Evolutionary conservation across 2,797 vertebrate species (phyloP).

Genomic region (Lerista edwardsae): DNA sequence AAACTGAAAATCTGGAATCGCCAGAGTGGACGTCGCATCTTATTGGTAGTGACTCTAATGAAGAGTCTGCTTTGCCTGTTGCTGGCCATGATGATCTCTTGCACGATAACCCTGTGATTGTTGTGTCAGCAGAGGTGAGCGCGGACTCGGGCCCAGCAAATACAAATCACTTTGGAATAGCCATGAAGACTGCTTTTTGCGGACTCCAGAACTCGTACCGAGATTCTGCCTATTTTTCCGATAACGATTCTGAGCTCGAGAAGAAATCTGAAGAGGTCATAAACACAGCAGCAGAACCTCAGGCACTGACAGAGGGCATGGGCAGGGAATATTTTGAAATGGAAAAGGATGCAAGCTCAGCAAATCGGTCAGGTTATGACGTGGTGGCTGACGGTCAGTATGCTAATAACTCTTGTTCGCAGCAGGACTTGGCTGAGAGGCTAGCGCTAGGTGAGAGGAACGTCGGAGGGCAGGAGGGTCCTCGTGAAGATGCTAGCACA

Average conservation of each 20-base stretch:
- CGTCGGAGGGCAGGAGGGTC: constrained; percentile 2
- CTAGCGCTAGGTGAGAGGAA: constrained; percentile 23
- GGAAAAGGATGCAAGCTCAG: constrained; percentile 7
- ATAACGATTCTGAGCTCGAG: constrained; percentile 94
- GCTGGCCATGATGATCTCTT: constrained; percentile 34
- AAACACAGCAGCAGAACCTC: constrained; percentile 50
- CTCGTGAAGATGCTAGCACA: constrained; percentile 52
- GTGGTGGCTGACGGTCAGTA: constrained; percentile 10
- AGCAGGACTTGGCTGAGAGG: constrained; percentile 35
- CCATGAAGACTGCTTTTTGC: constrained; percentile 69
- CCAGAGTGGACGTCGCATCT: constrained; percentile 95
- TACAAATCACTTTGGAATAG: constrained; percentile 68
- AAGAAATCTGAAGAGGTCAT: constrained; percentile 84
- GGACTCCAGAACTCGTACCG: constrained; percentile 84
- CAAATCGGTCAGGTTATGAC: constrained; percentile 42
- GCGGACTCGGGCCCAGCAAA: constrained; percentile 65
- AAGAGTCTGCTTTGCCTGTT: constrained; percentile 66
- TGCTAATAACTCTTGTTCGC: background rate
- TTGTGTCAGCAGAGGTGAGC: constrained; percentile 85
- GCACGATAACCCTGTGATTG: constrained; percentile 83
- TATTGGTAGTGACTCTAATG: constrained; percentile 73
- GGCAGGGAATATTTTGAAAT: constrained; percentile 36
- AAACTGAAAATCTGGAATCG: constrained; percentile 98
- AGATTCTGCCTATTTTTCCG: constrained; percentile 98
- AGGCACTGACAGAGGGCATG: constrained; percentile 36